Conservation (phyloP, 2,113 vertebrate species). For the Neolamprologus longior region DNA sequence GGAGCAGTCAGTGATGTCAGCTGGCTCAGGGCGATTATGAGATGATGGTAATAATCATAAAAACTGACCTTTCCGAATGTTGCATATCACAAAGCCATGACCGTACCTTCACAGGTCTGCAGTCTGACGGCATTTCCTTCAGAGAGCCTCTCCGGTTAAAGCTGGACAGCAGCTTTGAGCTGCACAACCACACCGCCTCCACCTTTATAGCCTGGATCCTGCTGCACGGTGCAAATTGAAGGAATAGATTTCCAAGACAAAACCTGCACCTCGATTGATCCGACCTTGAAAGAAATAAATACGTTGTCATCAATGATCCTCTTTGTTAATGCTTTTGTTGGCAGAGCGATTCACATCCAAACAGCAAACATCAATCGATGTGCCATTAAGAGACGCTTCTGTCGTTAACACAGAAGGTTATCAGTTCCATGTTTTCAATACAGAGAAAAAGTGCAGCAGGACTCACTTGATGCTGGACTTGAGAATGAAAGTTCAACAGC, state of each 20-base stretch:
- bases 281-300: slow-evolving; percentile 42
- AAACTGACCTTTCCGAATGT: neutral
- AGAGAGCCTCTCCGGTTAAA: neutral
- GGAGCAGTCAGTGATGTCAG: neutral
- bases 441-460: neutral
- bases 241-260: slow-evolving; percentile 48
- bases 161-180: neutral
- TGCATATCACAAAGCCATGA: neutral
- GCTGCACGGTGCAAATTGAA: slow-evolving; percentile 9
- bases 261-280: slow-evolving; percentile 43
- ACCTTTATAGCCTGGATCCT: slow-evolving; percentile 38
- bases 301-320: slow-evolving; percentile 32
- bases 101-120: neutral
- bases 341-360: slow-evolving; percentile 22
- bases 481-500: neutral
- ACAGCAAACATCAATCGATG: slow-evolving; percentile 23
- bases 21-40: neutral
- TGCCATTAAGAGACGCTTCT: slow-evolving; percentile 3
- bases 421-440: slow-evolving; percentile 18
- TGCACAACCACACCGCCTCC: neutral
- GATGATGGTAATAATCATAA: neutral
- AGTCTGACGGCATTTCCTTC: neutral
- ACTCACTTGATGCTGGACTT: neutral
- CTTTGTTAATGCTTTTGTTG: slow-evolving; percentile 37
- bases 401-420: slow-evolving; percentile 27